Conservation (phyloP, 92 coral and sea anemone species). For the Porites divaricata region DNA sequence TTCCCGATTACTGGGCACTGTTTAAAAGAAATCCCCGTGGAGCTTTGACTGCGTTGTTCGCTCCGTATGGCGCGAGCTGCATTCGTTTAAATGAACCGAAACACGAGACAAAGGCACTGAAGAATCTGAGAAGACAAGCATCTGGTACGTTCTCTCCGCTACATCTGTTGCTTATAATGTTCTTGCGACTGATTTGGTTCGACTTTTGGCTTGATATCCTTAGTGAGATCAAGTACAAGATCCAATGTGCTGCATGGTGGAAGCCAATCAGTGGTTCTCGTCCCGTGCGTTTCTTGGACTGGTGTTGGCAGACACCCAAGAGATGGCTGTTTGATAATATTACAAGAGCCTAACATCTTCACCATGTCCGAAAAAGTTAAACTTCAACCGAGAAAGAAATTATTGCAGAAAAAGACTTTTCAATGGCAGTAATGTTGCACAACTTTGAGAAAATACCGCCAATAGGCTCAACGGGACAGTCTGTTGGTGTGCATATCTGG, state of each 20-base stretch:
- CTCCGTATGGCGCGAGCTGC: conserved; percentile 58
- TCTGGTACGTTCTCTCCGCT: conserved; percentile 50
- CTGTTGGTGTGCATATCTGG: too few relatives aligned
- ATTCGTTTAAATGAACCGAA: conserved; percentile 51
- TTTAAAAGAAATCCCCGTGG: conserved; percentile 67
- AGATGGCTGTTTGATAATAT: conserved; percentile 79
- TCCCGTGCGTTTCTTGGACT: conserved; percentile 58
- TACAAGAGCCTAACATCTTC: conserved; percentile 48
- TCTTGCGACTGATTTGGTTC: conserved; percentile 80
- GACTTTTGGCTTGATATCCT: conserved; percentile 73
- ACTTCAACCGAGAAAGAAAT: too few relatives aligned
- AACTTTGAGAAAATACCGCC: too few relatives aligned
- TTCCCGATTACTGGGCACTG: conserved; percentile 44
- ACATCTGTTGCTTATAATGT: conserved; percentile 59
- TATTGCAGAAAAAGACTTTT: too few relatives aligned
- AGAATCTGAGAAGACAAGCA: conserved; percentile 45
- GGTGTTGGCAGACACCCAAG: conserved; percentile 82
- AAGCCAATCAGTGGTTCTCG: conserved; percentile 49
- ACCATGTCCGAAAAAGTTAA: neutral
- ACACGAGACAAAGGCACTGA: conserved; percentile 44
- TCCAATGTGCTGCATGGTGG: conserved; percentile 74
- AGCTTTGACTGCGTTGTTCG: conserved; percentile 54
- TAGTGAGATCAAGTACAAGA: conserved; percentile 61
- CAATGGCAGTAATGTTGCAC: too few relatives aligned
- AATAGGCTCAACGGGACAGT: too few relatives aligned